Evolutionary conservation across 2,888 invertebrate species (phyloP), one percentile per base, ranked within the genome.

Genomic region (Drosophila pseudotakahashii): DNA sequence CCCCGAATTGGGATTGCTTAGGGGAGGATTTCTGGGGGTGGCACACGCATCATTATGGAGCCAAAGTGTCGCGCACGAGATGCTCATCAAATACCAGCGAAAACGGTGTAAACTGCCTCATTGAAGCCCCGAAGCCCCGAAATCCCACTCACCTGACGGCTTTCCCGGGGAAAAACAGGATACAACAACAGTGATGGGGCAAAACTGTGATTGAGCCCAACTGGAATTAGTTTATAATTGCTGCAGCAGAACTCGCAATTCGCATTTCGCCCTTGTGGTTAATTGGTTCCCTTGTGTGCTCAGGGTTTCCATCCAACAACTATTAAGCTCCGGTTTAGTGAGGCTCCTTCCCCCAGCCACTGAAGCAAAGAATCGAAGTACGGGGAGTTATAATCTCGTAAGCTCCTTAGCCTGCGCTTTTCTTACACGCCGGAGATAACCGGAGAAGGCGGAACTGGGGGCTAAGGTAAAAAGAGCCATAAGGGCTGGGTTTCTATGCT

Each of bases 101-200:
- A 78, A 81, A 88, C 86, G 83, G 89, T 81, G 87, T 86, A 80
- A 84, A 84, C 86, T 80, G 86, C 84, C 88, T 86, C 88, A 84
- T 84, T 88, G 84, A 84, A 82, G 63, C 71, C 66, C 69, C 63
- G 63, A 54, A 57, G 51, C 63, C 61, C 61, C 60, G 16, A 47
- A 37, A 60, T 23, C 39, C 62, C 44, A 60, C 30, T 23, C 53
- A 66, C 67, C 64, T 50, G 42, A 14, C 32, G 39, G 7, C 16
- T 16, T 14, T n/a, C 10, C 10, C 7, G 19, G 58, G 30, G 34
- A 57, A 52, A 42, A 19, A 30, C 37, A n/a, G 55, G 61, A 30
- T 30, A 30, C 39, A 34, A 48, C 30, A 30, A 36, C 66, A 66
- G 66, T 66, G 66, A 51, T 71, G 63, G 63, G 51, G 26, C 41